These are phyloP conservation scores for Chiloscyllium plagiosum DNA, from an alignment of 2,113 vertebrate genomes.

Conservation along the genomic window DNA sequence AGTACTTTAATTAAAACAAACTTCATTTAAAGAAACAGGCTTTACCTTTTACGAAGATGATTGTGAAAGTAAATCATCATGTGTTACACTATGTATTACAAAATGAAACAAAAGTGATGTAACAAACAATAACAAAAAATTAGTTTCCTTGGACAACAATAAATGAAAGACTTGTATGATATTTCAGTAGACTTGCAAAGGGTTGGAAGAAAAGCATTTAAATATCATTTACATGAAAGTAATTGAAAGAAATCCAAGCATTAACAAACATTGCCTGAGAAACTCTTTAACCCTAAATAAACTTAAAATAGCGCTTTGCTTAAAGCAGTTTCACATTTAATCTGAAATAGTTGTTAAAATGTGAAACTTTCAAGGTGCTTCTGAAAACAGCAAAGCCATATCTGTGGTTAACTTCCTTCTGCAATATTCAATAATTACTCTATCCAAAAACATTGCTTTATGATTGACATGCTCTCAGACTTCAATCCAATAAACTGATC, in stretches of 20 bases:
- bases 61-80: neutral
- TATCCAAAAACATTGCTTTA: neutral
- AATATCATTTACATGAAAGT: conserved; percentile 36
- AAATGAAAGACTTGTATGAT: conserved; percentile 14
- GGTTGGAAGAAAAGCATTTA: neutral
- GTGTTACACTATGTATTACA: neutral
- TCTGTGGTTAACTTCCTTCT: conserved; percentile 20
- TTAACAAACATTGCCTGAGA: conserved; percentile 31
- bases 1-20: neutral
- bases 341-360: neutral
- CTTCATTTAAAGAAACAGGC: neutral
- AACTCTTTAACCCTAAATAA: conserved; percentile 11
- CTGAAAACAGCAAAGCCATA: neutral
- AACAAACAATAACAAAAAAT: conserved; percentile 25
- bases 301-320: neutral
- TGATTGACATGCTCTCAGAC: neutral
- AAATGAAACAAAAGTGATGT: neutral
- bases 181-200: neutral
- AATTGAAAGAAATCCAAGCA: conserved; percentile 19
- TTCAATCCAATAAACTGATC: conserved; percentile 22
- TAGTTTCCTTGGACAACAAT: neutral
- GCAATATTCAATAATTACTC: conserved; percentile 10
- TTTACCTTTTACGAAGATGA: neutral
- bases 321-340: neutral
- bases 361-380: conserved; percentile 25